phyloP scores from a whole-genome alignment of 2,797 vertebrate genomes.

The Pyrocephalus nanus region DNA sequence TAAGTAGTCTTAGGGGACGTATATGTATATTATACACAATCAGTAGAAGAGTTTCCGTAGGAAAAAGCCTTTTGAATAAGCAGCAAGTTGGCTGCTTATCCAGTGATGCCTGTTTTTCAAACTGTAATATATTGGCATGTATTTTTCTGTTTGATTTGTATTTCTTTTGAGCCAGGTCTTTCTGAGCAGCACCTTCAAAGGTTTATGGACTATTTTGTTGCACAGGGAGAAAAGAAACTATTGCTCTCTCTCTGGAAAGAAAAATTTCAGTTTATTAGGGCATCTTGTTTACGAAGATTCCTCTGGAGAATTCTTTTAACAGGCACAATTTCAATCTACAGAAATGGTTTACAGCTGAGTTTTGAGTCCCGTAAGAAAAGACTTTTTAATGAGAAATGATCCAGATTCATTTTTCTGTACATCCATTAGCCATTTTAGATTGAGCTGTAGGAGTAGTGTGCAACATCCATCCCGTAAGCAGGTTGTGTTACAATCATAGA shows the following conservation, averaged over 20 bases:
- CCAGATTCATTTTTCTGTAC: neutral
- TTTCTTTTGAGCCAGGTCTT: neutral
- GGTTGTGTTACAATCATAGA: neutral
- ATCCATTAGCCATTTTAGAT: neutral
- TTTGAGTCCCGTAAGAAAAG: neutral
- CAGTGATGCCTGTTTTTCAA: neutral
- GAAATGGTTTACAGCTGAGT: neutral
- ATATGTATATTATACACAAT: slow-evolving; percentile 8
- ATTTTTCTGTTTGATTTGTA: slow-evolving; percentile 36
- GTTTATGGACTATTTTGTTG: neutral
- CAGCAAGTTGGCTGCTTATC: neutral
- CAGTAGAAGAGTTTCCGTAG: slow-evolving; percentile 1
- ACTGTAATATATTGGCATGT: neutral
- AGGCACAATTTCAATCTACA: neutral
- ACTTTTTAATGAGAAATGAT: neutral
- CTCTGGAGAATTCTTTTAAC: slow-evolving; percentile 1
- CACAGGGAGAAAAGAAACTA: neutral
- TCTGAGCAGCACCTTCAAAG: neutral
- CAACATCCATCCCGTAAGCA: neutral
- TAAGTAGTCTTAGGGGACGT: slow-evolving; percentile 44
- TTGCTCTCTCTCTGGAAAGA: neutral
- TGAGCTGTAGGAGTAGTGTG: neutral
- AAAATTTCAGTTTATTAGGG: neutral
- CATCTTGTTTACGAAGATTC: slow-evolving; percentile 5
- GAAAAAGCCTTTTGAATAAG: slow-evolving; percentile 36